Percentiles rank a stretch among this genome's conserved stretches.
phyloP scores from a whole-genome alignment of 2,113 vertebrate genomes.

The Hassar affinis region DNA sequence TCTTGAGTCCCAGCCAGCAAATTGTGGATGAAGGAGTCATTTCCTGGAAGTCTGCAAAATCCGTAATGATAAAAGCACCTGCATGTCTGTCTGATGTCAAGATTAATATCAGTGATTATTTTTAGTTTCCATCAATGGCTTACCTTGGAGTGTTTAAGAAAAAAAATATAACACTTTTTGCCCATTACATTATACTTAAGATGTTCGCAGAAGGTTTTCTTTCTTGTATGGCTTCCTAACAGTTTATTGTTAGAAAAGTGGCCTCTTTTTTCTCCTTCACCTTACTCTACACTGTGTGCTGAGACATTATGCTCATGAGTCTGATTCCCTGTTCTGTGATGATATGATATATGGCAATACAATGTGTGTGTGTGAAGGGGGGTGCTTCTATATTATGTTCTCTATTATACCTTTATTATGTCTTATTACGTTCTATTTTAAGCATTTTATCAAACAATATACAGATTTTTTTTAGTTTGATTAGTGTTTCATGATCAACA shows the following conservation, averaged over 20 bases:
- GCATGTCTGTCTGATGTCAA: not conserved
- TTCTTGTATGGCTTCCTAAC: not conserved
- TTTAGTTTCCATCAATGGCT: not conserved
- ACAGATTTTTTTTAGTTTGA: not conserved
- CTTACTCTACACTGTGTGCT: not conserved
- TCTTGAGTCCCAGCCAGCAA: not conserved
- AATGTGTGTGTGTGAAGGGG: not conserved
- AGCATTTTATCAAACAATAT: not conserved
- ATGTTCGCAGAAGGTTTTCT: not conserved
- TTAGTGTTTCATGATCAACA: not conserved
- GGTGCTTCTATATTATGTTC: not conserved
- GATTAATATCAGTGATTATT: conserved; percentile 5
- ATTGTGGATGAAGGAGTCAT: conserved; percentile 14
- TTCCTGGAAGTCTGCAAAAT: conserved; percentile 20
- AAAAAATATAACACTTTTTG: not conserved
- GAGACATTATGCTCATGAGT: not conserved
- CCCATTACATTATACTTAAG: not conserved
- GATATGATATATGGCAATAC: not conserved
- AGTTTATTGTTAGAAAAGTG: not conserved
- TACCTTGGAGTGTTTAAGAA: not conserved
- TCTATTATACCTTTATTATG: not conserved
- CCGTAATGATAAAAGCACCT: conserved; percentile 23
- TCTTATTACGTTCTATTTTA: not conserved
- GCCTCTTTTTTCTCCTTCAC: not conserved
- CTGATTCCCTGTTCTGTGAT: not conserved